Conservation (phyloP, 2,113 vertebrate genomes). For the Actinemys pallida region DNA sequence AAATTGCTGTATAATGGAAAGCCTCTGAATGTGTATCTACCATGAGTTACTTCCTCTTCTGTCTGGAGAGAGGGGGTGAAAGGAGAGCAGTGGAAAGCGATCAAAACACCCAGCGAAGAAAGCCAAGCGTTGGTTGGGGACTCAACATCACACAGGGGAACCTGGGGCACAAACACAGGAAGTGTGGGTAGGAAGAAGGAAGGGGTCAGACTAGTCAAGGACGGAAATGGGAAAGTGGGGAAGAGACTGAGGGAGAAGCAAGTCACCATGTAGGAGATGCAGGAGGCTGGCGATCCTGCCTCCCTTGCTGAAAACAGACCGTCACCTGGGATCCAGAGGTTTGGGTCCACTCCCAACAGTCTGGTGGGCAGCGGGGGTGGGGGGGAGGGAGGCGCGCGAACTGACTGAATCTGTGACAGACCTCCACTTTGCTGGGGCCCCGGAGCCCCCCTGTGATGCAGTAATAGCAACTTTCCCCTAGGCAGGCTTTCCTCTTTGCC, state of each 20-base stretch:
- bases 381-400: too few species aligned
- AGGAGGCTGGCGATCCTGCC: neutral
- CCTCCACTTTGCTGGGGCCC: too few species aligned
- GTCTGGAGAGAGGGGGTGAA: neutral
- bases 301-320: neutral
- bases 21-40: neutral
- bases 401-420: neutral
- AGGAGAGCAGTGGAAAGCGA: neutral
- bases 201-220: neutral
- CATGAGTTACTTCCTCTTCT: neutral
- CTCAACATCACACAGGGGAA: neutral
- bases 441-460: too few species aligned
- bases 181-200: neutral
- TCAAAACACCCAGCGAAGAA: neutral
- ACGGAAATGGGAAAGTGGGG: neutral
- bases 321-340: neutral
- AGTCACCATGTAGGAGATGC: neutral
- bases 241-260: neutral
- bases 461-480: neutral
- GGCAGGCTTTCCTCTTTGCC: neutral
- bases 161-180: neutral
- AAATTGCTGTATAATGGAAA: neutral
- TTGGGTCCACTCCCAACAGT: neutral
- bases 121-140: neutral
- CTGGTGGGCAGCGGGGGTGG: too few species aligned